phyloP scores from a whole-genome alignment of 2,113 vertebrate genomes.

The Apteryx mantelli region DNA sequence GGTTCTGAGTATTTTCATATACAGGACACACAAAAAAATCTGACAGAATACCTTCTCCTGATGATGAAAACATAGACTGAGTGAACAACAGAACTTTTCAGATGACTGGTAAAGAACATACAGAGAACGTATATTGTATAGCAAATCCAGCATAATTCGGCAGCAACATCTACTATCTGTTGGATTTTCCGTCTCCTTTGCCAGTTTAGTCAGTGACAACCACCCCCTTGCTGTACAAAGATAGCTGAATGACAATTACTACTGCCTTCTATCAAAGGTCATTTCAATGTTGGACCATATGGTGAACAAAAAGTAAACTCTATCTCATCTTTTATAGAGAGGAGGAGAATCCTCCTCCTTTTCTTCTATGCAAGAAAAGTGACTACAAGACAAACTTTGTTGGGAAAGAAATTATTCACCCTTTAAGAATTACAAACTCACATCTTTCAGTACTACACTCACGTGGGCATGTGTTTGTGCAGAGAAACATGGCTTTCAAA shows the following conservation, averaged over 20 bases:
- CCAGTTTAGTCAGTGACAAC: not conserved
- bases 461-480: not conserved
- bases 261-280: not conserved
- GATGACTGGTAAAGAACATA: not conserved
- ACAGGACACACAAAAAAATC: not conserved
- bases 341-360: not conserved
- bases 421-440: not conserved
- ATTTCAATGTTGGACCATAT: not conserved
- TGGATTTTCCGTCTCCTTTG: not conserved
- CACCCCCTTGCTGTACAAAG: not conserved
- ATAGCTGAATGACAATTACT: not conserved
- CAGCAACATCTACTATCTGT: not conserved
- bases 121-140: rapidly evolving
- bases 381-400: not conserved
- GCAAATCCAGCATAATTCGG: not conserved
- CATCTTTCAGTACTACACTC: not conserved
- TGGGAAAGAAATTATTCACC: not conserved
- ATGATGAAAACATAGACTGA: not conserved
- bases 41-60: not conserved
- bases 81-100: not conserved
- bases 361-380: not conserved
- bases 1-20: not conserved
- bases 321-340: not conserved
- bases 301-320: not conserved
- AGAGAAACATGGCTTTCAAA: not conserved